Base-by-base conservation (phyloP, 64 coral and sea anemone genomes). In the Pocillopora verrucosa region DNA sequence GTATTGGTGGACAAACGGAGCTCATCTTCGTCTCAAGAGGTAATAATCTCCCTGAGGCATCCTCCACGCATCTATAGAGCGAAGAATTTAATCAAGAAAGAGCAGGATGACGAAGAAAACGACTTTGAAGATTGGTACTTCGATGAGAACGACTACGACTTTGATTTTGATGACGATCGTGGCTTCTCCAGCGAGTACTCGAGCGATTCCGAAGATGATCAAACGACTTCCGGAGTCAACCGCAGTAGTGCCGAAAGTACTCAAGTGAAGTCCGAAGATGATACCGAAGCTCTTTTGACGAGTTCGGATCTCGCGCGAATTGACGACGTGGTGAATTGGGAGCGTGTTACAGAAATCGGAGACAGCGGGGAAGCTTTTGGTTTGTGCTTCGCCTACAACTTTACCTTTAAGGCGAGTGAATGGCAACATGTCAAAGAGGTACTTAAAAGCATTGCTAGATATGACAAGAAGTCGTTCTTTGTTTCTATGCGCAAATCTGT, bases 391-490 rank as follows among this genome's bases (percentile, higher is more conserved):
- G 88, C 26, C 2, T 97, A 84, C 77, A 93, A 87, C 20, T 79
- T 97, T 26, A 93, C 82, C n/a, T 85, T 85, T 41, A 59, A 85
- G 20, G 64, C 82, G 17, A 76, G 26, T 0, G 87, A 51, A 60
- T 76, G 76, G 61, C 56, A 85, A 56, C 88, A 91, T 10, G 15
- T 91, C 3, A 72, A 61, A 73, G 73, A 86, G 6, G 68, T 90
- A 3, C 70, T 87, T 63, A 81, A 35, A 10, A 70, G 75, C 13
- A 45, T 97, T 34, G 60, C n/a, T 6, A 73, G 65, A 36, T 91
- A 61, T 58, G 95, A 93, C 85, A 94, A 97, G 77, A 87, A 75
- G 60, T 60, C 87, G 4, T 97, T 89, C 58, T 93, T 87, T 69
- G 82, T 86, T 5, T 58, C 79, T 16, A 41, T 97, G 17, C 16